Conservation (phyloP, 2,113 vertebrate genomes). For the Podarcis cretensis region DNA sequence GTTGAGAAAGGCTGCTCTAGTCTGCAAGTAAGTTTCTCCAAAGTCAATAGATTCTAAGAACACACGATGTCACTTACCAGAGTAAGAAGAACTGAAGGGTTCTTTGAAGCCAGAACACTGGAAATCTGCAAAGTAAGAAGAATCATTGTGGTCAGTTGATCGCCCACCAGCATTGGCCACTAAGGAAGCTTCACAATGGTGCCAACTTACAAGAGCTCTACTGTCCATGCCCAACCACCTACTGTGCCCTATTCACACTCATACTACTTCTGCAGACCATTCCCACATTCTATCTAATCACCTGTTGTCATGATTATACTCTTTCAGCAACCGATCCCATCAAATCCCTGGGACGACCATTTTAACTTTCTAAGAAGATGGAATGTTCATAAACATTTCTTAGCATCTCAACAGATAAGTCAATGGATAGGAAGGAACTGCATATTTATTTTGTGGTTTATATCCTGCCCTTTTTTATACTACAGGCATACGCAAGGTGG, state of each 20-base stretch:
- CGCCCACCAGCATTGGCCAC: too few relatives aligned
- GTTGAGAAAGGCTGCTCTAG: too few relatives aligned
- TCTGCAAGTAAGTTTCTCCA: too few relatives aligned
- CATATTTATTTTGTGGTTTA: background rate
- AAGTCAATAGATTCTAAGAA: background rate
- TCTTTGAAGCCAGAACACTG: conserved; percentile 76
- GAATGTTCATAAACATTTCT: background rate
- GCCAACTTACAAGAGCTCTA: background rate
- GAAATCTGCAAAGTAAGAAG: conserved; percentile 77
- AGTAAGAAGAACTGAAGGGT: conserved; percentile 84
- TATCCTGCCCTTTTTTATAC: too few relatives aligned
- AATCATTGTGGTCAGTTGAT: background rate
- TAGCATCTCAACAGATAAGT: background rate
- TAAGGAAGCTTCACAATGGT: background rate
- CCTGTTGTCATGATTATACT: background rate
- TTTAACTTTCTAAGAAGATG: background rate
- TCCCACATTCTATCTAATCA: background rate
- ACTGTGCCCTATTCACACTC: background rate
- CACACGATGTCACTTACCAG: conserved; percentile 78
- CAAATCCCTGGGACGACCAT: background rate
- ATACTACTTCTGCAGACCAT: background rate
- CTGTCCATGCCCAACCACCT: background rate
- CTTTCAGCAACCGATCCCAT: too few relatives aligned
- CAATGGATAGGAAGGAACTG: background rate
- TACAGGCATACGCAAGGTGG: background rate